Percentiles rank a stretch among this genome's conserved stretches.
These are phyloP conservation scores for Aldabrachelys gigantea DNA, from an alignment of 2,113 vertebrate species.

Conservation along the genomic window DNA sequence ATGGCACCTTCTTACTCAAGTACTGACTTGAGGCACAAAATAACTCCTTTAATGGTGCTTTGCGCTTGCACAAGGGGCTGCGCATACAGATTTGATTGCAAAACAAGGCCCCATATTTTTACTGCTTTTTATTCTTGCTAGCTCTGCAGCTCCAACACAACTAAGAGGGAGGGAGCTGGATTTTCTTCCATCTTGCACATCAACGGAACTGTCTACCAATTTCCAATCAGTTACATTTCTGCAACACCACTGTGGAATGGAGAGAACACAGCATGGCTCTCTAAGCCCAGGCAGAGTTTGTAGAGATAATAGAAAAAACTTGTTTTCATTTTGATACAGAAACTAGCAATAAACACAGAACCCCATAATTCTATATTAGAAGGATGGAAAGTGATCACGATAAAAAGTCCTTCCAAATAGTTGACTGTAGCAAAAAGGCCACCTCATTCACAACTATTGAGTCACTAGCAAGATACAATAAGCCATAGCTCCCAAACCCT, in stretches of 20 bases:
- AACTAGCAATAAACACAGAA: neutral
- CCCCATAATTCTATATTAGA: neutral
- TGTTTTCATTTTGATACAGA: neutral
- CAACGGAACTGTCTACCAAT: neutral
- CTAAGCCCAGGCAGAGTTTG: neutral
- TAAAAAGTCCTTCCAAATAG: neutral
- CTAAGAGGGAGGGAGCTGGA: rapidly evolving
- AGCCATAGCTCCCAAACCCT: neutral
- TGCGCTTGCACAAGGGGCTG: neutral
- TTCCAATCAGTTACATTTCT: neutral
- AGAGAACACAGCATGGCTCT: neutral
- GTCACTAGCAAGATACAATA: neutral
- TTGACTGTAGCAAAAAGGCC: neutral
- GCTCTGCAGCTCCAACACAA: neutral
- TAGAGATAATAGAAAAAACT: neutral
- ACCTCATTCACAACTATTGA: neutral
- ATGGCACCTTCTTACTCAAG: neutral
- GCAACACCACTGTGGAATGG: neutral
- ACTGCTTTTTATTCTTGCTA: neutral
- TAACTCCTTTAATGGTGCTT: too few relatives aligned
- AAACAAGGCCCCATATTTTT: rapidly evolving
- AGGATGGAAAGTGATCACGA: neutral
- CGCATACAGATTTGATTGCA: rapidly evolving
- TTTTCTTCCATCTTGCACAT: neutral
- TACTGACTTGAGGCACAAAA: rapidly evolving